Base-by-base conservation (phyloP, 2,888 invertebrate species). In the Dioctria rufipes region DNA sequence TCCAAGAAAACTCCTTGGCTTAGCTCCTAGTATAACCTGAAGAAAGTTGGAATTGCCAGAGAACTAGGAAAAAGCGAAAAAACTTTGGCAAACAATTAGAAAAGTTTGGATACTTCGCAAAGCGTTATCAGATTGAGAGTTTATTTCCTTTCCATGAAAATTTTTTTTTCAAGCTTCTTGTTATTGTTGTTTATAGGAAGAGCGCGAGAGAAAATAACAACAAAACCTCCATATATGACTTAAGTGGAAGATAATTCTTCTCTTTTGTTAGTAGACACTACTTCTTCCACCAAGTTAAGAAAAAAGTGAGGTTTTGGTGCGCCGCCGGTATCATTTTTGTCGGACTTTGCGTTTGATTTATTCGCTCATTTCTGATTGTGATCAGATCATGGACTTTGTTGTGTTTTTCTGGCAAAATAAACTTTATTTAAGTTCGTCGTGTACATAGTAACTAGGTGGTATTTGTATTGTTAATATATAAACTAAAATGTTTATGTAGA, bases 41-140 rank as follows among this genome's bases (percentile, higher is more conserved):
- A 60, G 43, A 61, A 63, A 39, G 60, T 11, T 42, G 11, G 37
- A 78, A 42, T 49, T 40, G 63, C 6, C n/a, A 46, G 42, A 40
- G 8, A 43, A 54, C 5, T 40, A 51, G 40, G 3, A 54, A 79
- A 79, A 67, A 13, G 40, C 60, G 60, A 54, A 65, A 79, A 75
- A 81, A 73, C 9, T 79, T 82, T 82, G 80, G 80, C 82, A 82
- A 82, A 82, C 82, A 80, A 82, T 82, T 82, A 82, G 80, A 75
- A 82, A 82, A 82, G 79, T 80, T 82, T 82, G 81, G 67, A 80
- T 80, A 65, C 80, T 80, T 80, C 78, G 67, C 43, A 78, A 80
- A 80, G 78, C 80, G 80, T 82, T 82, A 82, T 82, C 82, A 58
- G 82, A 82, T 82, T 78, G 73, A 67, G 73, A 80, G 60, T 78